Conservation (phyloP, 2,113 vertebrate genomes). For the Nothobranchius furzeri region DNA sequence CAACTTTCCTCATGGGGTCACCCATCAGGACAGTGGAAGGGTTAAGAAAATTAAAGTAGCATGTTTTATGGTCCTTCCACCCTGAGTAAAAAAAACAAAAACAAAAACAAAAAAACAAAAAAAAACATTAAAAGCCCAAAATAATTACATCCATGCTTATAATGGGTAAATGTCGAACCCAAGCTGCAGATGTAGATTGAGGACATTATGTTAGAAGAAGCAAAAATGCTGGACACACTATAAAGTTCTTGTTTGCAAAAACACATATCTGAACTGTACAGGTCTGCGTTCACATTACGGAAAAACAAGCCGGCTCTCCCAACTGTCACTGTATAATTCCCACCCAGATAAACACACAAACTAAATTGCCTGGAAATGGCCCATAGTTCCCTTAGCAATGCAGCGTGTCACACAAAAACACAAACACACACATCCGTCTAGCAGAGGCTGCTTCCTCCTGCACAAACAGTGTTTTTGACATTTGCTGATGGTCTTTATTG, state of each 20-base stretch:
- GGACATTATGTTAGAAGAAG: too few species aligned
- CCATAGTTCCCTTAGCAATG: constrained; percentile 20
- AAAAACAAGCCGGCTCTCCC: neutral
- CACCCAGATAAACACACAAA: constrained; percentile 11
- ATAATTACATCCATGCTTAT: too few species aligned
- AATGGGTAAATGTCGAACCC: too few species aligned
- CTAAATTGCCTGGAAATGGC: constrained; percentile 47
- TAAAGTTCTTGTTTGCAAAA: neutral
- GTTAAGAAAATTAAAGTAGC: too few species aligned
- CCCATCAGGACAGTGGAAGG: too few species aligned
- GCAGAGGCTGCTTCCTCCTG: constrained; percentile 17
- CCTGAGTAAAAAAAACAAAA: too few species aligned
- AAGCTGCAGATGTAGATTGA: too few species aligned
- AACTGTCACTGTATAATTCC: neutral
- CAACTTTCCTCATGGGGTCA: too few species aligned
- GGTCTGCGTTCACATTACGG: neutral
- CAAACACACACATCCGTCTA: neutral
- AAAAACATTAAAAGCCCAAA: too few species aligned
- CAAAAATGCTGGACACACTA: neutral
- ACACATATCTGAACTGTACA: neutral
- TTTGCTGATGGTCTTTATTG: constrained; percentile 69
- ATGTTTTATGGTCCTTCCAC: too few species aligned
- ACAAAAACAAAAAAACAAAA: too few species aligned
- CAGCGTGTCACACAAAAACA: constrained; percentile 7
- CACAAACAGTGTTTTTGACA: constrained; percentile 52